Evolutionary conservation across 2,113 vertebrate genomes (phyloP).

Genomic region (Nestor notabilis): DNA sequence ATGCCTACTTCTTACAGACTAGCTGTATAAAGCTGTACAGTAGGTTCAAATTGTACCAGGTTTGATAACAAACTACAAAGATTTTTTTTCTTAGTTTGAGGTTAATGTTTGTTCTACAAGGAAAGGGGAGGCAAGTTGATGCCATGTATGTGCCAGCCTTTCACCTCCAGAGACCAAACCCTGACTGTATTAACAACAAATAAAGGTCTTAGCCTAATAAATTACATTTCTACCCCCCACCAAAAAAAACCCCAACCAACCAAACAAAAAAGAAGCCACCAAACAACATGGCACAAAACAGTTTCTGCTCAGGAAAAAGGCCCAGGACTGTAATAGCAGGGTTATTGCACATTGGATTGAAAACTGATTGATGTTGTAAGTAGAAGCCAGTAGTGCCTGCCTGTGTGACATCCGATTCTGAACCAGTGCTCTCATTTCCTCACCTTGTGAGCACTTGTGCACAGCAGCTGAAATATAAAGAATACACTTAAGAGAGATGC

Average conservation of each 20-base stretch:
- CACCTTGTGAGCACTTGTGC: conserved; percentile 12
- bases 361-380: conserved; percentile 23
- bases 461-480: conserved; percentile 28
- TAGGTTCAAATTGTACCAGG: neutral
- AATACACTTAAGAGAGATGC: conserved; percentile 37
- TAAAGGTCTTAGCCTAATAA: neutral
- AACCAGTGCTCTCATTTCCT: conserved; percentile 21
- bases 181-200: neutral
- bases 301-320: conserved; percentile 77
- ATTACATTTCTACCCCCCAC: neutral
- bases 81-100: neutral
- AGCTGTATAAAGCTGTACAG: neutral
- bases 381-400: conserved; percentile 62
- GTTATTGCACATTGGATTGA: conserved; percentile 42
- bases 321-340: conserved; percentile 66
- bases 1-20: conserved; percentile 26
- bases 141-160: neutral
- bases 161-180: conserved; percentile 22
- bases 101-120: neutral
- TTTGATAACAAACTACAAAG: neutral
- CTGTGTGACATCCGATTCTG: conserved; percentile 14
- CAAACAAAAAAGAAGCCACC: conserved; percentile 35
- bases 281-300: conserved; percentile 60
- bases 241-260: neutral
- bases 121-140: neutral